These are phyloP conservation scores for Oreohelix idahoensis DNA, from an alignment of 1,140 invertebrate species.

Conservation along the genomic window DNA sequence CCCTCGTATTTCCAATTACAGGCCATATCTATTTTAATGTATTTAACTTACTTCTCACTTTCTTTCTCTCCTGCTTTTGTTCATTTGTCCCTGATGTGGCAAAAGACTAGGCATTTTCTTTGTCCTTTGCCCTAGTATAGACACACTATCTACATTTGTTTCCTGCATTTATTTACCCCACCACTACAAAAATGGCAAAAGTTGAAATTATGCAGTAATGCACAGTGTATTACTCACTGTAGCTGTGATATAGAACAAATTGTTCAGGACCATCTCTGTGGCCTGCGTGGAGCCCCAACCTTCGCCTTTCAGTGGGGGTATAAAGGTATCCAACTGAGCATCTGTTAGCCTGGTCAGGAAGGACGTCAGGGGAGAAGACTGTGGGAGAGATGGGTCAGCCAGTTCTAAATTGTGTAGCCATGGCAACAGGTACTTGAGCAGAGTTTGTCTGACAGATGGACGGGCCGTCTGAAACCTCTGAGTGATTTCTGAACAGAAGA, in stretches of 20 bases:
- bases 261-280: slow-evolving; percentile 99
- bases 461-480: slow-evolving; percentile 95
- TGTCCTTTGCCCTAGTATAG: too few species aligned
- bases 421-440: slow-evolving; percentile 93
- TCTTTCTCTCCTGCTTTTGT: too few species aligned
- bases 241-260: slow-evolving; percentile 97
- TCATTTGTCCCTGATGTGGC: too few species aligned
- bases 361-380: slow-evolving; percentile 75
- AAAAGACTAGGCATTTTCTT: too few species aligned
- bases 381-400: slow-evolving; percentile 94
- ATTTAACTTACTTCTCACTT: too few species aligned
- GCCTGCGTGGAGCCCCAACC: slow-evolving; percentile 97
- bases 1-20: too few species aligned
- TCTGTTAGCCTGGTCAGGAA: slow-evolving; percentile 65
- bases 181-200: too few species aligned
- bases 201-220: too few species aligned
- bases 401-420: slow-evolving; percentile 99
- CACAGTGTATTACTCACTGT: slow-evolving; percentile 49
- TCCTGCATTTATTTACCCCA: too few species aligned
- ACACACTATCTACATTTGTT: too few species aligned
- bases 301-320: slow-evolving; percentile 79
- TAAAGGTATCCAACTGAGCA: slow-evolving; percentile 59
- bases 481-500: slow-evolving; percentile 86
- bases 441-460: slow-evolving; percentile 87
- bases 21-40: too few species aligned